phyloP scores from a whole-genome alignment of 1,140 invertebrate genomes.

The Scylla paramamosain region DNA sequence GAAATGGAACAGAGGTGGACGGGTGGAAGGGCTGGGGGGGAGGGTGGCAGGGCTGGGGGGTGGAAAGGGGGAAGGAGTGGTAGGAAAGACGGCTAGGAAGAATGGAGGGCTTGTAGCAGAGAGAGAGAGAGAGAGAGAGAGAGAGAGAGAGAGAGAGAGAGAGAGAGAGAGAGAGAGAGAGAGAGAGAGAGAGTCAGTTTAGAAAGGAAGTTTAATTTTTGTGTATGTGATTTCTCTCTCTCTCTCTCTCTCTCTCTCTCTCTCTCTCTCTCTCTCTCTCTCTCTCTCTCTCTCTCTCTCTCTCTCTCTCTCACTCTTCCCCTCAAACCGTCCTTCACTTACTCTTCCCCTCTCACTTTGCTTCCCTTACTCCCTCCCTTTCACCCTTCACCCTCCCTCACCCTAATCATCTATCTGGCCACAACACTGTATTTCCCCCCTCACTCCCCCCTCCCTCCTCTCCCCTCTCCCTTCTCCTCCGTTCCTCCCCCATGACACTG shows the following conservation, averaged over 20 bases:
- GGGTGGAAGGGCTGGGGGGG: too few relatives aligned
- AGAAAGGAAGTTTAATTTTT: background rate
- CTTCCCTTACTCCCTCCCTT: background rate
- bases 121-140: too few relatives aligned
- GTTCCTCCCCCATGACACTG: background rate
- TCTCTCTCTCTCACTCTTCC: background rate
- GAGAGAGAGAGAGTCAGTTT: too few relatives aligned
- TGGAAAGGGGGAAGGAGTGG: too few relatives aligned
- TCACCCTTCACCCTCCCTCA: background rate
- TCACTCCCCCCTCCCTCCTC: background rate
- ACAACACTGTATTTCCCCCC: background rate
- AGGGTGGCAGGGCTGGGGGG: too few relatives aligned
- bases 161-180: too few relatives aligned
- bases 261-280: background rate
- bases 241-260: background rate
- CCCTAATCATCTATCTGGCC: background rate
- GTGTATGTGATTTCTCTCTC: background rate
- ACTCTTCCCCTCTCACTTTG: background rate
- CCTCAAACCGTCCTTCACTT: background rate
- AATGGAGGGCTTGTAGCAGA: too few relatives aligned
- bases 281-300: background rate
- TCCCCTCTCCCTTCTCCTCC: background rate
- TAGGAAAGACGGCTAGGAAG: too few relatives aligned
- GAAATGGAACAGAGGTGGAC: too few relatives aligned
- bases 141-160: too few relatives aligned